Evolutionary conservation across 2,797 vertebrate genomes (phyloP).

Genomic region (Peromyscus eremicus): DNA sequence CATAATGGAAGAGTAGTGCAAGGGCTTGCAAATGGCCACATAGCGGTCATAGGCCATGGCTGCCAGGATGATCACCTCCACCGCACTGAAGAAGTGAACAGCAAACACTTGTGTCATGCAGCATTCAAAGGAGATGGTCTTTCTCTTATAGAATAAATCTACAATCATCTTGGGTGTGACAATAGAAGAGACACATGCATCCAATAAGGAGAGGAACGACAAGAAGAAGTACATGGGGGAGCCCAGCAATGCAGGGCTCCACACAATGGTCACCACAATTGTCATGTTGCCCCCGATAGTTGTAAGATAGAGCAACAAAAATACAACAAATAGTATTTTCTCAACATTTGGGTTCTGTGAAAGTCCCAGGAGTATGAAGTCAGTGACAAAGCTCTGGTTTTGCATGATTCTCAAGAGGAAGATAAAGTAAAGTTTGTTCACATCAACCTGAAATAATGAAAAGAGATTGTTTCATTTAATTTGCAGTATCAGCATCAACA

Average conservation of each 20-base stretch:
- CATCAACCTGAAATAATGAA: not conserved
- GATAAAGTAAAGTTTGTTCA: not conserved
- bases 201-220: conserved; percentile 75
- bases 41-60: conserved; percentile 83
- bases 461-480: not conserved
- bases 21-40: conserved; percentile 80
- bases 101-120: conserved; percentile 77
- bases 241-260: not conserved
- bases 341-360: not conserved
- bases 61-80: conserved; percentile 66
- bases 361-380: not conserved
- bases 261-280: conserved; percentile 12
- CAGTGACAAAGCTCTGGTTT: not conserved
- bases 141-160: conserved; percentile 60
- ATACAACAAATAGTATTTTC: not conserved
- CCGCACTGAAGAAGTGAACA: conserved; percentile 23
- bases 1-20: not conserved
- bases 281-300: not conserved
- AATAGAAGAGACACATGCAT: conserved; percentile 69
- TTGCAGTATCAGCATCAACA: not conserved
- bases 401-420: not conserved
- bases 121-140: conserved; percentile 71
- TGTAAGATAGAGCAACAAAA: conserved; percentile 56
- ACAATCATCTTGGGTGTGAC: conserved; percentile 72
- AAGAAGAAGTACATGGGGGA: conserved; percentile 80